Evolutionary conservation across 2,113 vertebrate species (phyloP), one percentile per base, ranked within the genome.

Genomic region (Cololabis saira): DNA sequence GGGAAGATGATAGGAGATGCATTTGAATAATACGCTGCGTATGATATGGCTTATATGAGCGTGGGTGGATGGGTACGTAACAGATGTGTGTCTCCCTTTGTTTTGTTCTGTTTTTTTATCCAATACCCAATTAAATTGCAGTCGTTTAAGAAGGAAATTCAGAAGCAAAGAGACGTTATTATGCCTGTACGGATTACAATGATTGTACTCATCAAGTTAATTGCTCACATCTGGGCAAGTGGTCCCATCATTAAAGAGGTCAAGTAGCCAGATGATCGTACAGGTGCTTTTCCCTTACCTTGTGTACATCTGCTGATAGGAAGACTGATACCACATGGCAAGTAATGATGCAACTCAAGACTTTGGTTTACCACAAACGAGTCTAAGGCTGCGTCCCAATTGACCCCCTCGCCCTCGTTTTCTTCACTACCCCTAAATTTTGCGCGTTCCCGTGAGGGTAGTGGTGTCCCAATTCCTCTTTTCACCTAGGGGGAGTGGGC

Each of bases 121-220:
- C 15, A 48, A 48, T 48, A 19, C 14, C 12, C 0, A 18, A 44
- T 24, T 3, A 12, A 37, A 6, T 12, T 3, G 11, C n/a, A 8
- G 4, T 11, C n/a, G 33, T 16, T 55, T 55, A 30, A 27, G 41
- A 74, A 30, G 17, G 16, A 66, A 27, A 58, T 48, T 2, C 5
- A 33, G 13, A 41, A 65, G 12, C 9, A 55, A 24, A 50, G 1
- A 13, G 18, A 51, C 4, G 9, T 15, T 24, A 24, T 74, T 52
- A 54, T 52, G 57, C 55, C 48, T 49, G 33, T 37, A 17, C 60
- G 22, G 1, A 44, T 61, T 81, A 52, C 16, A 61, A 54, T 74
- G 47, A 73, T 27, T 54, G 37, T 16, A 41, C 62, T 75, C 56
- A 67, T 77, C 48, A 45, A 61, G 67, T 68, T 73, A 79, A 79